phyloP scores from a whole-genome alignment of 64 coral and sea anemone species.

The Montipora efflorescens region DNA sequence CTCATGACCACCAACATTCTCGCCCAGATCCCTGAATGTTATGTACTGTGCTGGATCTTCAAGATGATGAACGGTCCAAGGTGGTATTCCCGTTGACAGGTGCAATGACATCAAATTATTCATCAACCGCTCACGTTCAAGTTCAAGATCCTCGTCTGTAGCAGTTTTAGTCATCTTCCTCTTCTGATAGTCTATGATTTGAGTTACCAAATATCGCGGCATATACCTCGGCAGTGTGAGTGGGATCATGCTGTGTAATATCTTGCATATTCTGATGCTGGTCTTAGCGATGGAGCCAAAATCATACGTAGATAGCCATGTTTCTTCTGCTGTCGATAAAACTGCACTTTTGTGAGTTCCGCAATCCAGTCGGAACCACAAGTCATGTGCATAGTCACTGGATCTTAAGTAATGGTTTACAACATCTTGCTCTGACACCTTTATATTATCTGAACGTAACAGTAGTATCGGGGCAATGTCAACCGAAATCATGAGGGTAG shows the following conservation, averaged over 20 bases:
- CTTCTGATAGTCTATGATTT: constrained; percentile 36
- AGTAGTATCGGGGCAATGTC: constrained; percentile 31
- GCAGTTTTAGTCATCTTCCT: constrained; percentile 22
- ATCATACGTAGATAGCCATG: constrained; percentile 25
- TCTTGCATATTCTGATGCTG: constrained; percentile 32
- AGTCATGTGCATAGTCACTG: constrained; percentile 22
- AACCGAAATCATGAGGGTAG: constrained; percentile 17
- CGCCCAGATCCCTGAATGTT: constrained; percentile 30
- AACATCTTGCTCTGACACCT: constrained; percentile 25
- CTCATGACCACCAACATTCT: constrained; percentile 23
- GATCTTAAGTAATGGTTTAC: constrained; percentile 29
- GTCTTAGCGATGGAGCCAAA: constrained; percentile 31
- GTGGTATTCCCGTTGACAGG: constrained; percentile 25
- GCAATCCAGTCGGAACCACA: constrained; percentile 33
- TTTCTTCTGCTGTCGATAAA: constrained; percentile 32
- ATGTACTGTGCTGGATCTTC: constrained; percentile 34
- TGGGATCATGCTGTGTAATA: constrained; percentile 28
- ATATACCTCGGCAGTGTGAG: constrained; percentile 31
- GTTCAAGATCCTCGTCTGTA: constrained; percentile 31
- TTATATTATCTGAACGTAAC: constrained; percentile 25
- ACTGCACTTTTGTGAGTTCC: constrained; percentile 28
- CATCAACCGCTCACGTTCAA: constrained; percentile 7
- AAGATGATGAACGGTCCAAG: constrained; percentile 31
- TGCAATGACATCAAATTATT: constrained; percentile 36
- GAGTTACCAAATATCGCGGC: constrained; percentile 34